These are phyloP conservation scores for Ochotona curzoniae DNA, from an alignment of 2,113 vertebrate genomes.

Conservation along the genomic window DNA sequence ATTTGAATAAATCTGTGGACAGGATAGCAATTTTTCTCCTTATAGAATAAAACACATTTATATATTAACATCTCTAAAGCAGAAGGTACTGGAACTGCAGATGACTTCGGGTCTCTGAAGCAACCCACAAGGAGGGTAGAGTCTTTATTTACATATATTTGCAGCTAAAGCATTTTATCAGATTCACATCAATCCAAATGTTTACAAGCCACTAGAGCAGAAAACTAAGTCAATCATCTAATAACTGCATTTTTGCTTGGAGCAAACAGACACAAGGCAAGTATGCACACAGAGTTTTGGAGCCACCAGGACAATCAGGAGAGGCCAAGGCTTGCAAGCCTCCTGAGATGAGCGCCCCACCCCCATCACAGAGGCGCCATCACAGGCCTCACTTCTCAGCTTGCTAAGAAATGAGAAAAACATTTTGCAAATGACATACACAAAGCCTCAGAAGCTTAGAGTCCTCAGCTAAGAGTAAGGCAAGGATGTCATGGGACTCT, in stretches of 20 bases:
- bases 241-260: not conserved
- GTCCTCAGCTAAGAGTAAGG: not conserved
- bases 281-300: not conserved
- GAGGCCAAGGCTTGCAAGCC: not conserved
- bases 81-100: not conserved
- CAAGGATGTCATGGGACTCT: not conserved
- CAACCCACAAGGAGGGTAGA: not conserved
- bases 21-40: too few relatives aligned
- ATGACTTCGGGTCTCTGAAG: not conserved
- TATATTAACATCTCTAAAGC: not conserved
- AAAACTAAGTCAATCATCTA: not conserved
- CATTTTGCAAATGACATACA: not conserved
- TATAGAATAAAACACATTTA: too few relatives aligned
- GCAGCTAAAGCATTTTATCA: not conserved
- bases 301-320: not conserved
- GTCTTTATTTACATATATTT: not conserved
- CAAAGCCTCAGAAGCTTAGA: not conserved
- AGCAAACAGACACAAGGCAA: not conserved
- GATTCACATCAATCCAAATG: not conserved
- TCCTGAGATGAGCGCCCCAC: not conserved
- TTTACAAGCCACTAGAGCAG: not conserved
- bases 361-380: not conserved
- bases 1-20: not conserved
- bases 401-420: not conserved
- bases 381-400: not conserved